These are phyloP conservation scores for Toxonevra muliebris DNA, from an alignment of 2,888 invertebrate species.

Conservation along the genomic window DNA sequence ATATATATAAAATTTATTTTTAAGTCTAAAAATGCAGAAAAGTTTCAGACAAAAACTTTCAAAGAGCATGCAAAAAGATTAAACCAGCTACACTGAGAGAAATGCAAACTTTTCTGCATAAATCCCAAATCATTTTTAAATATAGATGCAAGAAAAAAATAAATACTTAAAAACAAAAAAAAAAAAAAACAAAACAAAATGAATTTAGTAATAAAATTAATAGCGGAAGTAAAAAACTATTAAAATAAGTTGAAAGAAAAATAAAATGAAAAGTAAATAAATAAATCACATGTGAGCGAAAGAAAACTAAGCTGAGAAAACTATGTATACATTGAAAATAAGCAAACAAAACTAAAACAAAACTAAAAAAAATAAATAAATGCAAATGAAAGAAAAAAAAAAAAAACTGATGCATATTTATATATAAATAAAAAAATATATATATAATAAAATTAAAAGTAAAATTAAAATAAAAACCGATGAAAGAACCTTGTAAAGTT, in stretches of 20 bases:
- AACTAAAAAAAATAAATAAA: conserved; percentile 9
- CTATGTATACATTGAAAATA: conserved; percentile 4
- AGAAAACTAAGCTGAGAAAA: conserved; percentile 30
- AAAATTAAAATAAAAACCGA: conserved; percentile 21
- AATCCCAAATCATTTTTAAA: conserved; percentile 25
- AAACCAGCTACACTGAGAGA: conserved; percentile 8
- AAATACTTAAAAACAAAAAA: conserved; percentile 18
- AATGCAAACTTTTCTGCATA: conserved; percentile 27
- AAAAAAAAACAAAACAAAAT: conserved; percentile 2
- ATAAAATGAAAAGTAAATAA: conserved; percentile 29
- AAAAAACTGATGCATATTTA: conserved; percentile 20
- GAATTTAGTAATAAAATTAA: neutral
- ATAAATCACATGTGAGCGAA: conserved; percentile 19
- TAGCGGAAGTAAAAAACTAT: neutral
- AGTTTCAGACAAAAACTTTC: no score
- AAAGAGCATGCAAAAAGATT: neutral
- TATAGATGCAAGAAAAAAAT: conserved; percentile 17
- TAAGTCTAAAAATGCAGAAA: conserved; percentile 2
- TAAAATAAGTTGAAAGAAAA: conserved; percentile 25
- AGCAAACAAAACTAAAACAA: no score
- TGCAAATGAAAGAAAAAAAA: conserved; percentile 26
- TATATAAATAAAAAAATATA: conserved; percentile 14
- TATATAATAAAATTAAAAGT: conserved; percentile 38
- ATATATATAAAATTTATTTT: conserved; percentile 26
- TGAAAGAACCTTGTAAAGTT: conserved; percentile 28